phyloP scores from a whole-genome alignment of 2,113 vertebrate genomes.

The Phycodurus eques region DNA sequence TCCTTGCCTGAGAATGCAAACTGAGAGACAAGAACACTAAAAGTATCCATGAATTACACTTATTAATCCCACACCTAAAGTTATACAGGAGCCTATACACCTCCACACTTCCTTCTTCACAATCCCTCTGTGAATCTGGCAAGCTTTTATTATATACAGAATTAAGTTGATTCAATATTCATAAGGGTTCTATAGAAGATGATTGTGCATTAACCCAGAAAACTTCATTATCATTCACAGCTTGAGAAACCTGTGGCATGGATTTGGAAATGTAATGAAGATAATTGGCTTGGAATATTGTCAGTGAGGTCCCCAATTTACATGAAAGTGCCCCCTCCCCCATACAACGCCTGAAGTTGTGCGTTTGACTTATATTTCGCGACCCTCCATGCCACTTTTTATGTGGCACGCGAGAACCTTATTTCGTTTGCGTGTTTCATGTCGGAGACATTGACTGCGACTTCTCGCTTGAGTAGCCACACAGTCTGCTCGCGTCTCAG shows the following conservation, averaged over 20 bases:
- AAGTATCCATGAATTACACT: slow-evolving; percentile 28
- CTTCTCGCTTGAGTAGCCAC: slow-evolving; percentile 16
- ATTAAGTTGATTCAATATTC: slow-evolving; percentile 72
- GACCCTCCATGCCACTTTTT: neutral
- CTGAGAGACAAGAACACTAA: slow-evolving; percentile 1
- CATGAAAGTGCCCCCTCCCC: slow-evolving; percentile 54
- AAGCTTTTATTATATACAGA: slow-evolving; percentile 70
- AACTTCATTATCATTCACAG: slow-evolving; percentile 73
- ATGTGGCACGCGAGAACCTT: neutral
- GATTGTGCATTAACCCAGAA: slow-evolving; percentile 63
- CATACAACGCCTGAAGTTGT: slow-evolving; percentile 53
- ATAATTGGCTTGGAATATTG: slow-evolving; percentile 69
- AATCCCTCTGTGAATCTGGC: slow-evolving; percentile 42
- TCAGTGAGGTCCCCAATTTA: slow-evolving; percentile 61
- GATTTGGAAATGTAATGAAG: slow-evolving; percentile 68
- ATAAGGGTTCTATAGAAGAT: slow-evolving; percentile 69
- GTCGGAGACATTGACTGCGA: slow-evolving; percentile 14
- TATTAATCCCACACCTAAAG: slow-evolving; percentile 30
- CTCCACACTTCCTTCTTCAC: slow-evolving; percentile 45
- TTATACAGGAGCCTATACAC: slow-evolving; percentile 42
- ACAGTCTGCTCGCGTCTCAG: slow-evolving; percentile 29
- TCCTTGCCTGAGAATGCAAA: neutral
- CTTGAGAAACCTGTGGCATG: slow-evolving; percentile 69
- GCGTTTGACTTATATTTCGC: slow-evolving; percentile 55
- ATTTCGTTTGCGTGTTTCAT: neutral